Base-by-base conservation (phyloP, 2,888 invertebrate species). In the Drosophila kanekoi region DNA sequence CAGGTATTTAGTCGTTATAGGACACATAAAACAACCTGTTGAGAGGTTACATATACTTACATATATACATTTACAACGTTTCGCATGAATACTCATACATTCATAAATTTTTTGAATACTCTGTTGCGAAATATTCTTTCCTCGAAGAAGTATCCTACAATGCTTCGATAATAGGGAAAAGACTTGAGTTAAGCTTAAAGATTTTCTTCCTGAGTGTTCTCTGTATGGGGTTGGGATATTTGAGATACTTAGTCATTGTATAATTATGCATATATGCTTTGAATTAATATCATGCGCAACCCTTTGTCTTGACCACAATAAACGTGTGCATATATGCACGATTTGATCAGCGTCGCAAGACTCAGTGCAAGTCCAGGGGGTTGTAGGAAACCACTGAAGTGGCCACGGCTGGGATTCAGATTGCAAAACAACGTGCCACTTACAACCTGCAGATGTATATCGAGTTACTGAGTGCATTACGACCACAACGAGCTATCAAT, bases 361-460 rank as follows among this genome's bases (percentile, higher is more conserved):
- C 6, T 10, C 35, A 16, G 32, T 8, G 2, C 28, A 23, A 9
- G 53, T 14, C 10, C 37, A 48, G 47, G 32, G 52, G 51, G 62
- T 54, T 62, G 49, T 41, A 47, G 59, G 77, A 84, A 84, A 87
- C 85, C 87, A 75, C 71, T 72, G 81, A 85, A 83, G 82, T 83
- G 72, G 69, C 32, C 18, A 14, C 47, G 49, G 51, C 61, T 43
- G 70, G 52, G 52, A 52, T 52, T 52, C 28, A 65, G 87, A 86
- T 85, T 81, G 76, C 43, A 23, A 48, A 65, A 53, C 45, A 60
- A 33, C 37, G 37, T 48, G 62, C 28, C 43, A 44, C 20, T 32
- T 43, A 5, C 53, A 79, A 72, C 88, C 88, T 77, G 85, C 88
- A 85, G 72, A 49, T 72, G 65, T 10, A 60, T 83, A 88, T 85